A percentile compares a stretch with the other conserved stretches of the same genome.
phyloP scores from a whole-genome alignment of 2,888 invertebrate genomes.

The Parnassius orleans region DNA sequence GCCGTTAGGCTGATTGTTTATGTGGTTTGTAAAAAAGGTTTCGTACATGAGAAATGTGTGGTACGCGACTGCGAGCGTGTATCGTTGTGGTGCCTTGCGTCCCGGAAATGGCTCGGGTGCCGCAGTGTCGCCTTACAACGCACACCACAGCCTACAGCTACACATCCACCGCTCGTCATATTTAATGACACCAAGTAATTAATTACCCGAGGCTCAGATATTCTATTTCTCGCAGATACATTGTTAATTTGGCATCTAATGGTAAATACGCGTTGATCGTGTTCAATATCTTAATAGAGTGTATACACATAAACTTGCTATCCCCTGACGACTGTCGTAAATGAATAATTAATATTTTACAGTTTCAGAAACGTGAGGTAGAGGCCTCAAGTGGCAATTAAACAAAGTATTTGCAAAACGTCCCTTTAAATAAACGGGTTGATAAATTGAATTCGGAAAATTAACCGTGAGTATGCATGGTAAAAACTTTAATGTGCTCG shows the following conservation, averaged over 20 bases:
- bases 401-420: conserved; percentile 62
- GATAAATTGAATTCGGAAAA: conserved; percentile 67
- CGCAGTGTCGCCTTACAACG: conserved; percentile 41
- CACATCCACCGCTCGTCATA: conserved; percentile 54
- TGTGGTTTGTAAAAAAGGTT: conserved; percentile 11
- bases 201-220: conserved; percentile 59
- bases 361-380: conserved; percentile 47
- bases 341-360: conserved; percentile 67
- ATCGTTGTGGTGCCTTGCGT: conserved; percentile 2
- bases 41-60: conserved; percentile 54
- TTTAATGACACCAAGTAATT: conserved; percentile 63
- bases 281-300: conserved; percentile 47
- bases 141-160: conserved; percentile 42
- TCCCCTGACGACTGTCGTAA: conserved; percentile 41
- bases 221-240: conserved; percentile 56
- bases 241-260: conserved; percentile 41
- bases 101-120: conserved; percentile 25
- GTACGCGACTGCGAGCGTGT: conserved; percentile 48
- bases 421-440: conserved; percentile 62
- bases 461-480: conserved; percentile 63
- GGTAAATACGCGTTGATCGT: conserved; percentile 32
- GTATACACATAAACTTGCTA: conserved; percentile 48
- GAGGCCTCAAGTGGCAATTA: conserved; percentile 61
- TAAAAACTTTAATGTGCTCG: conserved; percentile 71
- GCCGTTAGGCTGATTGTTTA: background rate